Base-by-base conservation (phyloP, 1,140 invertebrate species). In the Uloborus diversus region DNA sequence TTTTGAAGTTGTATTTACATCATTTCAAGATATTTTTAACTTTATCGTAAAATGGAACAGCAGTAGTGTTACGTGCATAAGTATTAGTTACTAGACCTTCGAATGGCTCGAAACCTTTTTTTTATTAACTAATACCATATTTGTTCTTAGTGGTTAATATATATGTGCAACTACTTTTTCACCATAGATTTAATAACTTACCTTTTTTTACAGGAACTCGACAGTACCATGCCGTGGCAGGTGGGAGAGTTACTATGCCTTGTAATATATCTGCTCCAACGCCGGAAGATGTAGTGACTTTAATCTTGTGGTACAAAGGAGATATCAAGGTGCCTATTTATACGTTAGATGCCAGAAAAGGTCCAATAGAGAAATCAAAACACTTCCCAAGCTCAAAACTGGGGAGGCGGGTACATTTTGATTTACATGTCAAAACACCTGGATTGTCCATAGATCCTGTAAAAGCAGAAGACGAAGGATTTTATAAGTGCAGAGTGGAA, bases 241-340 rank as follows among this genome's bases (percentile, higher is more conserved):
- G 92, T 1, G 91, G 91, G 64, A 86, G 90, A n/a, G 93, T 92
- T 57, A 91, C 92, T 84, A 87, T 95, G 83, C 93, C 93, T 32
- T 94, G 93, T 87, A 92, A 94, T 87, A 91, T 94, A 82, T 90
- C 90, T 59, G 91, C 92, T 20, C 90, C 92, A 9, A 87, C 92
- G 30, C 86, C 88, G 1, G 92, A 91, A 70, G 93, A 95, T 87
- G 90, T 90, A 82, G 90, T 93, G 82, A 90, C 92, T 37, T 89
- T 95, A 70, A 92, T 94, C 82, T 93, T 95, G 82, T 95, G 94
- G 94, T 94, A 93, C 87, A 94, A 93, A 85, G 82, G 81, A 11
- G 75, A 82, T 23, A 89, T 89, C 65, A 91, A 91, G 79, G 89
- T 90, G 11, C 93, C 93, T 23, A 94, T 94, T 85, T 94, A 94